These are phyloP conservation scores for Drosophila navojoa DNA, from an alignment of 1,140 invertebrate species.

Conservation along the genomic window DNA sequence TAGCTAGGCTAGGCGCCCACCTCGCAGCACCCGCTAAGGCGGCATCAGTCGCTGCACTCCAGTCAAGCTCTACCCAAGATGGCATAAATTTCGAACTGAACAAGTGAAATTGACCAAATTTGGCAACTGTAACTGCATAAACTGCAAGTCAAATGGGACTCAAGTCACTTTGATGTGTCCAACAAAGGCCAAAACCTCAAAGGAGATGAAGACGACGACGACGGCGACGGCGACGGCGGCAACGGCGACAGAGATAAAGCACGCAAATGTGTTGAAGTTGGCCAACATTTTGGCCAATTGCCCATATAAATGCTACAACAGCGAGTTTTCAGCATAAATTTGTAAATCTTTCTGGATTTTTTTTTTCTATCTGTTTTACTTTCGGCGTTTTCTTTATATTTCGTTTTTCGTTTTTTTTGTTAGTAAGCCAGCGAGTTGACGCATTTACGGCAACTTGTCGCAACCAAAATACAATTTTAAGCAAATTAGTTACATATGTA, in stretches of 20 bases:
- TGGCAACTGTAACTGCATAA: slow-evolving; percentile 61
- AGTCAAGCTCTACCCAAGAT: slow-evolving; percentile 32
- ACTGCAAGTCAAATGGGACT: slow-evolving; percentile 56
- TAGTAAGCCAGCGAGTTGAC: slow-evolving; percentile 27
- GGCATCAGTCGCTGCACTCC: slow-evolving; percentile 4
- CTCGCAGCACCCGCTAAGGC: background rate
- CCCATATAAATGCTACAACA: slow-evolving; percentile 64
- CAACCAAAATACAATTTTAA: slow-evolving; percentile 55
- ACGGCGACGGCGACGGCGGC: background rate
- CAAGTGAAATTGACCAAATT: slow-evolving; percentile 77
- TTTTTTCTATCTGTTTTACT: slow-evolving; percentile 1
- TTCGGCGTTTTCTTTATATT: background rate
- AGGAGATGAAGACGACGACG: slow-evolving; percentile 8
- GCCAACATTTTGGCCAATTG: slow-evolving; percentile 74
- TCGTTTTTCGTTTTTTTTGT: slow-evolving; percentile 17
- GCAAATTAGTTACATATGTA: slow-evolving; percentile 69
- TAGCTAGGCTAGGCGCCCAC: slow-evolving; percentile 12
- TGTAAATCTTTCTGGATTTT: slow-evolving; percentile 61
- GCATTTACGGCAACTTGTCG: slow-evolving; percentile 61
- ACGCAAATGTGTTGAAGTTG: slow-evolving; percentile 69
- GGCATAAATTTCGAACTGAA: slow-evolving; percentile 55
- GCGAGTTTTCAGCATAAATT: slow-evolving; percentile 67
- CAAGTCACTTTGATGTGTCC: slow-evolving; percentile 67
- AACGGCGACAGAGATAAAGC: slow-evolving; percentile 52
- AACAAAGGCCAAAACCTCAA: slow-evolving; percentile 28